Evolutionary conservation across 2,113 vertebrate genomes (phyloP).

Genomic region (Antechinus stuartii): DNA sequence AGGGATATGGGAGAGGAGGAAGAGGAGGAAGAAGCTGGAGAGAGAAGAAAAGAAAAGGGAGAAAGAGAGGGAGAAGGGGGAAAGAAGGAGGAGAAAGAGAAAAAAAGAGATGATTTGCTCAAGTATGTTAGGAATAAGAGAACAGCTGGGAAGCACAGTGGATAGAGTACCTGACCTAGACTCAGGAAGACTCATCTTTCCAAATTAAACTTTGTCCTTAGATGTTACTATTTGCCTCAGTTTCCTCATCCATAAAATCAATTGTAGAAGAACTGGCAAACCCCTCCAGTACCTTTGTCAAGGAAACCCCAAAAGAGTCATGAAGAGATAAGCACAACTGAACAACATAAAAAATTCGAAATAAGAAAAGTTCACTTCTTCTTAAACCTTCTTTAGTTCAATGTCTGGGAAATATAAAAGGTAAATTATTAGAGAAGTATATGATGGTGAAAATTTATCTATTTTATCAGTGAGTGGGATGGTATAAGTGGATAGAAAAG

Average conservation of each 20-base stretch:
- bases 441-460: constrained; percentile 69
- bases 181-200: not conserved
- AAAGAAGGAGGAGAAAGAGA: no score
- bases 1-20: no score
- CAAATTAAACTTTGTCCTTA: not conserved
- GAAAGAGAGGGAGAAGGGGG: not conserved
- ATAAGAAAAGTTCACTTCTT: constrained; percentile 73
- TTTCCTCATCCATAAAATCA: not conserved
- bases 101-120: constrained; percentile 65
- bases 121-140: not conserved
- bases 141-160: not conserved
- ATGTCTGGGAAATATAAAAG: constrained; percentile 71
- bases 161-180: not conserved
- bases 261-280: not conserved
- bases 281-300: not conserved
- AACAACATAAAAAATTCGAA: not conserved
- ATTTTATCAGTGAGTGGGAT: constrained; percentile 46
- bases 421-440: constrained; percentile 68
- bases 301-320: not conserved
- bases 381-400: constrained; percentile 60
- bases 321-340: not conserved
- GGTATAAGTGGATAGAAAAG: not conserved
- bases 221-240: not conserved
- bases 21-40: not conserved
- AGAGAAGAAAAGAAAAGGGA: not conserved